These are phyloP conservation scores for Upupa epops DNA, from an alignment of 2,113 vertebrate species.

Conservation along the genomic window DNA sequence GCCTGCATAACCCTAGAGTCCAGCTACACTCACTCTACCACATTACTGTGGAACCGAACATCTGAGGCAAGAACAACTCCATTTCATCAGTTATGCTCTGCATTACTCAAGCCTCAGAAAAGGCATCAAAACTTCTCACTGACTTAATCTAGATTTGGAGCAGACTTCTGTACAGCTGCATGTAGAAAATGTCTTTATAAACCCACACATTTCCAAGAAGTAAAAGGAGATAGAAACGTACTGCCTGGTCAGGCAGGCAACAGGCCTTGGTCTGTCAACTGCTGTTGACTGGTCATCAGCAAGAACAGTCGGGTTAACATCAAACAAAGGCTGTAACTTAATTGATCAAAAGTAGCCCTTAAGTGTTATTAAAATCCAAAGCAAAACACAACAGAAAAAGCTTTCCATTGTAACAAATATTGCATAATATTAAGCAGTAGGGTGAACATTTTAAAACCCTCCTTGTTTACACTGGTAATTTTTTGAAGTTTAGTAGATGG, in stretches of 20 bases:
- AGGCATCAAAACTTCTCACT: background rate
- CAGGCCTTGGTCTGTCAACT: background rate
- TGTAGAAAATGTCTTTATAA: background rate
- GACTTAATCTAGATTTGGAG: background rate
- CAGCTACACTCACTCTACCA: background rate
- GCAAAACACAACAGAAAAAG: background rate
- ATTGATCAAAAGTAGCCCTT: background rate
- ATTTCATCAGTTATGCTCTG: background rate
- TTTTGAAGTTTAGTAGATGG: background rate
- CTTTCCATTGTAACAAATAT: background rate
- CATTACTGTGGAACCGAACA: rapidly evolving
- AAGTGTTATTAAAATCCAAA: background rate
- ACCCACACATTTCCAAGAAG: background rate
- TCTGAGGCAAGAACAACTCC: background rate
- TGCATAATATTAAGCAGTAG: background rate
- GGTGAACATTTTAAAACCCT: background rate
- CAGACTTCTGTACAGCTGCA: background rate
- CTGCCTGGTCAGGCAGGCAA: background rate
- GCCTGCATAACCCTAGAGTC: rapidly evolving
- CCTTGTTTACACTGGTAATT: background rate
- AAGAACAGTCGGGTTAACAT: background rate
- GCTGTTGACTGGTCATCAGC: background rate
- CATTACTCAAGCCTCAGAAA: background rate
- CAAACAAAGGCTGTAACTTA: background rate
- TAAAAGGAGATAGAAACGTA: background rate